Percentiles rank a stretch among this genome's conserved stretches.
These are phyloP conservation scores for Volucella inflata DNA, from an alignment of 2,888 invertebrate species.

Conservation along the genomic window DNA sequence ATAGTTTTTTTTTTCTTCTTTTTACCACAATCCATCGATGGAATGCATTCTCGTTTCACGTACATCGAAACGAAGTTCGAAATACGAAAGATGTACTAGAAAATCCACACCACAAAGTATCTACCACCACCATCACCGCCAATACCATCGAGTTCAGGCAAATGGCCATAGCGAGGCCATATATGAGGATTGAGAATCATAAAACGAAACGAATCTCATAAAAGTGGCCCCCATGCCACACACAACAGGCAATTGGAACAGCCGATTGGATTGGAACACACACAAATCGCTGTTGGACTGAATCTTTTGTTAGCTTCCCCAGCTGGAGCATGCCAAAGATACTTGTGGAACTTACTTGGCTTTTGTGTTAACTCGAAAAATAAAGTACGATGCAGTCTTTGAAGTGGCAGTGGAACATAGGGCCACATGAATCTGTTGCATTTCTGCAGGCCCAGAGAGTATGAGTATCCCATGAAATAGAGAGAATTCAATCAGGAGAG, in stretches of 20 bases:
- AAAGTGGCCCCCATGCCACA: slow-evolving; percentile 35
- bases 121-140: slow-evolving; percentile 32
- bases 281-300: slow-evolving; percentile 4
- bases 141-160: neutral
- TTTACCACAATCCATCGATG: slow-evolving; percentile 51
- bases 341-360: slow-evolving; percentile 54
- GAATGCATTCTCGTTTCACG: slow-evolving; percentile 52
- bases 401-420: slow-evolving; percentile 43
- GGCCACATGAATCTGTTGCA: slow-evolving; percentile 68
- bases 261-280: slow-evolving; percentile 47
- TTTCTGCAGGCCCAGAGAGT: slow-evolving; percentile 17
- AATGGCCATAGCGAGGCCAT: slow-evolving; percentile 20
- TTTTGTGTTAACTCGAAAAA: slow-evolving; percentile 18
- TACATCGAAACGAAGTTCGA: neutral
- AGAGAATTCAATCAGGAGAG: slow-evolving; percentile 20
- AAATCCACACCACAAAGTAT: slow-evolving; percentile 37
- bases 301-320: slow-evolving; percentile 27
- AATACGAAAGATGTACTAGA: slow-evolving; percentile 55
- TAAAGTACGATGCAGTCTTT: neutral
- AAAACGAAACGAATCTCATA: slow-evolving; percentile 50
- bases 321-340: slow-evolving; percentile 17
- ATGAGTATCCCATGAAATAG: neutral
- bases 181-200: slow-evolving; percentile 56
- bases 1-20: slow-evolving; percentile 50
- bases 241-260: slow-evolving; percentile 64